These are phyloP conservation scores for Octopus bimaculoides DNA, from an alignment of 1,140 invertebrate species.

Conservation along the genomic window DNA sequence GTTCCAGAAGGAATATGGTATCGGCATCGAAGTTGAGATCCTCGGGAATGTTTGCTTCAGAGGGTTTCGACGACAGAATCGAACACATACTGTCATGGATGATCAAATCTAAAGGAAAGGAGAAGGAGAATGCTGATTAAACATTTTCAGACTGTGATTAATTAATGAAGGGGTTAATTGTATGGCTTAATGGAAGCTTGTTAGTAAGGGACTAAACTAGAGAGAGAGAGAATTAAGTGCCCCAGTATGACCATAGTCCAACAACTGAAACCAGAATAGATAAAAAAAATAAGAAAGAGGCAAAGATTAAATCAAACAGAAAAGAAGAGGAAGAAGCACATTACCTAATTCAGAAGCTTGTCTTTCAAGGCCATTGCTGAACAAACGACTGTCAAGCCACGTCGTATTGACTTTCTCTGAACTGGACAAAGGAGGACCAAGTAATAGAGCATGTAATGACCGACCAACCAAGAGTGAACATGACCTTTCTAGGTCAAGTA, in stretches of 20 bases:
- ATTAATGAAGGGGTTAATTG: too few relatives aligned
- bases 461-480: conserved; percentile 65
- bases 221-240: too few relatives aligned
- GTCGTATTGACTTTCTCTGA: conserved; percentile 58
- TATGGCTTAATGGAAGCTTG: too few relatives aligned
- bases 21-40: conserved; percentile 35
- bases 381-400: conserved; percentile 63
- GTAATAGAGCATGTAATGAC: conserved; percentile 64
- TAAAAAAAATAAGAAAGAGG: too few relatives aligned
- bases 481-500: conserved; percentile 65
- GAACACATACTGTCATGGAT: background rate
- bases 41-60: conserved; percentile 17
- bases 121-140: too few relatives aligned
- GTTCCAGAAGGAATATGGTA: conserved; percentile 36
- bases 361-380: conserved; percentile 62
- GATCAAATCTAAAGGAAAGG: background rate
- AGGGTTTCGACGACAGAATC: background rate
- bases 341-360: background rate
- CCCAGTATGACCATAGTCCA: too few relatives aligned
- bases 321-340: background rate
- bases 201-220: too few relatives aligned
- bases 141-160: too few relatives aligned
- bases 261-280: too few relatives aligned
- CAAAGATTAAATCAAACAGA: too few relatives aligned
- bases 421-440: conserved; percentile 57